Evolutionary conservation across 2,888 invertebrate species (phyloP), one percentile per base, ranked within the genome.

Genomic region (Acanthosoma haemorrhoidale): DNA sequence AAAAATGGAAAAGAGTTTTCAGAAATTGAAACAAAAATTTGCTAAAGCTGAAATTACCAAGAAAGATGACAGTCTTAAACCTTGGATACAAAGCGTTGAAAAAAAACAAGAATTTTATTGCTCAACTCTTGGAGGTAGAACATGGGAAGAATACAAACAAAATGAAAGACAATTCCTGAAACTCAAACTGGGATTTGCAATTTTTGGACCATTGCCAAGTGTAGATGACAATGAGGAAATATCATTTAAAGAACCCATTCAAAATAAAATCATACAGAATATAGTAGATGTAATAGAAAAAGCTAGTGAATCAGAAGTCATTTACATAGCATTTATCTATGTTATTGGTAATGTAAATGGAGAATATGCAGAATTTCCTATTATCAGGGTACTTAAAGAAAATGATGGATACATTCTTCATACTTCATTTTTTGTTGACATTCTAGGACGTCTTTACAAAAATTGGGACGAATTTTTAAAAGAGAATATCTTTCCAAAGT

Each of bases 351-450:
- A 38, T 31, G 29, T 66, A 5, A 31, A 59, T 32, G 59, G 59
- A 18, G 66, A 51, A 18, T 51, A 66, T 34, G 25, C 66, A 15
- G 66, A 66, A 66, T 66, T 66, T 43, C 66, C 66, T 41, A 16
- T 66, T 5, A 43, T 66, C 9, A 41, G 66, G 15, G 4, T 66
- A 15, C 13, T 41, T 13, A 66, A 16, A 34, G 66, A 34, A 11
- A 31, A 25, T 5, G 18, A 66, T 32, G 32, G 11, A 5, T n/a
- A 5, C 3, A 31, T 31, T 1, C 29, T 16, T 16, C 11, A 66
- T 15, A 15, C 29, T 51, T 41, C 18, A 16, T 51, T 29, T 15
- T 66, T 51, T 32, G 29, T 66, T 0, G 66, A 66, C 18, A 25
- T 25, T 66, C 43, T 51, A 18, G 66, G 66, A 2, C 39, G 66